phyloP scores from a whole-genome alignment of 2,797 vertebrate species.

The Mallotus villosus region DNA sequence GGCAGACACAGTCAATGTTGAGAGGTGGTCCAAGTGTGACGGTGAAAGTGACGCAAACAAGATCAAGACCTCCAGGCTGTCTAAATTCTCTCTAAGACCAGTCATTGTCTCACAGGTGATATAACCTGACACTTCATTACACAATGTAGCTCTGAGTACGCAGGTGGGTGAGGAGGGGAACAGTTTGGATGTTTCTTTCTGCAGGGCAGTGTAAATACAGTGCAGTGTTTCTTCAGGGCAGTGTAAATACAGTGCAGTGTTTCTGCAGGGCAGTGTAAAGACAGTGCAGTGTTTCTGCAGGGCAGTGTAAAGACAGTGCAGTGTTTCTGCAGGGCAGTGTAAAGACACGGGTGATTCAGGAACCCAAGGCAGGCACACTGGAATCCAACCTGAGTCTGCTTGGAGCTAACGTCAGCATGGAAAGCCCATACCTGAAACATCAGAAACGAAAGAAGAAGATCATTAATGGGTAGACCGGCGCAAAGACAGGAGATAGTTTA shows the following conservation, averaged over 20 bases:
- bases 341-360: not conserved
- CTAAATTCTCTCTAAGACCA: not conserved
- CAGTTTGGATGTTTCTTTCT: not conserved
- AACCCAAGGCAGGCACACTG: not conserved
- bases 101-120: not conserved
- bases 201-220: not conserved
- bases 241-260: not conserved
- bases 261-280: not conserved
- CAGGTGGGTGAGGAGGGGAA: not conserved
- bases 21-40: not conserved
- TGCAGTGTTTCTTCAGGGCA: too few relatives aligned
- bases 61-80: not conserved
- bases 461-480: not conserved
- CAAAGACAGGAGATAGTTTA: too few relatives aligned
- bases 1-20: constrained; percentile 6
- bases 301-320: not conserved
- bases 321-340: constrained; percentile 8
- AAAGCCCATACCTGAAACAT: not conserved
- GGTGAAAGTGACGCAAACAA: not conserved
- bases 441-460: not conserved
- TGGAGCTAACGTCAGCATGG: not conserved
- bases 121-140: not conserved
- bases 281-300: too few relatives aligned
- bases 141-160: not conserved
- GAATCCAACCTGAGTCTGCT: not conserved